These are phyloP conservation scores for Drepana falcataria DNA, from an alignment of 2,888 invertebrate genomes.

Conservation along the genomic window DNA sequence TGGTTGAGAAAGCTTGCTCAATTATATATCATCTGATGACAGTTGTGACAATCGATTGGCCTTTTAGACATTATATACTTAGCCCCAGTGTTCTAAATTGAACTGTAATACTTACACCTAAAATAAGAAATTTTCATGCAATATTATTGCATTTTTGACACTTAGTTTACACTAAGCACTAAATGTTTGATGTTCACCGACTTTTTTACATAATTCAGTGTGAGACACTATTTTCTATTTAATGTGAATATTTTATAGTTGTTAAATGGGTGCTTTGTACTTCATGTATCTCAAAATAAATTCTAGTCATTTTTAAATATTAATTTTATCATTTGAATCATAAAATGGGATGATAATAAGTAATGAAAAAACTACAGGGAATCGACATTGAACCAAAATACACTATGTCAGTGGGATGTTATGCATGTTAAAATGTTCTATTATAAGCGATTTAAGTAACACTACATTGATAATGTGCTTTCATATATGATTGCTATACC, in stretches of 20 bases:
- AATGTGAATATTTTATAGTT: conserved; percentile 16
- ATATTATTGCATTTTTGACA: conserved; percentile 11
- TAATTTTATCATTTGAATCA: conserved; percentile 3
- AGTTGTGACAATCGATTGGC: too few relatives aligned
- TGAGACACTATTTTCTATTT: conserved; percentile 26
- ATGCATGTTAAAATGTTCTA: background rate
- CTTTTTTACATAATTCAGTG: conserved; percentile 16
- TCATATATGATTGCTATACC: too few relatives aligned
- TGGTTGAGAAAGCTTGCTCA: too few relatives aligned
- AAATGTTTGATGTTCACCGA: conserved; percentile 27
- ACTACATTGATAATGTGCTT: too few relatives aligned
- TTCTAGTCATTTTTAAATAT: conserved; percentile 19
- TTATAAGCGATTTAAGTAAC: too few relatives aligned
- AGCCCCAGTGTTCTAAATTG: background rate
- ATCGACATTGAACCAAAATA: background rate
- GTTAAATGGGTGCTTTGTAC: conserved; percentile 18
- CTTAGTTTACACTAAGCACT: conserved; percentile 34
- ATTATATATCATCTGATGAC: too few relatives aligned
- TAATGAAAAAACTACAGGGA: conserved; percentile 4
- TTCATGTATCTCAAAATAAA: conserved; percentile 15
- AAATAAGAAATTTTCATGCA: background rate
- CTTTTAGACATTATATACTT: too few relatives aligned
- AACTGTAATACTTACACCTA: background rate
- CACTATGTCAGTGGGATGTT: background rate
- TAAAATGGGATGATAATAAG: conserved; percentile 19